Evolutionary conservation across 2,797 vertebrate genomes (phyloP), one percentile per base, ranked within the genome.

Genomic region (Protonibea diacanthus): DNA sequence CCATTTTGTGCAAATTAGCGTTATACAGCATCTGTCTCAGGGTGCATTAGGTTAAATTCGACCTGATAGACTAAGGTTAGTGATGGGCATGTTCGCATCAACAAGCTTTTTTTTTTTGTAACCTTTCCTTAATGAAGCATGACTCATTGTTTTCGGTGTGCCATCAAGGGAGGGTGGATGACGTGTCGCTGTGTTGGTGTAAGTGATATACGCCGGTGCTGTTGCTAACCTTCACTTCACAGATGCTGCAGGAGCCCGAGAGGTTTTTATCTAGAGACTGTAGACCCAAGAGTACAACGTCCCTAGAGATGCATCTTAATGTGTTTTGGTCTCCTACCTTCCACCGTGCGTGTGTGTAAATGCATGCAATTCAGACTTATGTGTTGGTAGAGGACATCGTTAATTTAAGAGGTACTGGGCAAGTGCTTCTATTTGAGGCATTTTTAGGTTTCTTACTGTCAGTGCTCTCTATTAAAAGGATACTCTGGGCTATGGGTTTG

Each of bases 391-490:
- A 72, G 58, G 75, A 51, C 62, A 91, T 92, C 33, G 89, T 85
- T 91, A 84, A 93, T 93, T 92, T 68, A 93, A 74, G 25, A 81
- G 40, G 25, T 20, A 52, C 67, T 60, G 65, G 83, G 42, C 40
- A 82, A 87, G 83, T 66, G 83, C 75, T 88, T 86, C 76, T 76
- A 84, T 88, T 89, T 90, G 80, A 86, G 89, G 62, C 78, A 72
- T 75, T 86, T 89, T 86, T 81, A 79, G 75, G 58, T 71, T 85
- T 40, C 40, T 51, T 58, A 65, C 38, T 21, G 20, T 72, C 51
- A 21, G 29, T 44, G 65, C 58, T 81, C 67, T 60, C 51, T 70
- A 48, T 78, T 70, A 73, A 75, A 72, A 80, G 65, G 17, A 76
- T 8, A 65, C 25, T 53, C 21, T 14, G 7, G 18, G 51, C 45